Conservation (phyloP, 2,113 vertebrate genomes). For the Poeciliopsis retropinna region DNA sequence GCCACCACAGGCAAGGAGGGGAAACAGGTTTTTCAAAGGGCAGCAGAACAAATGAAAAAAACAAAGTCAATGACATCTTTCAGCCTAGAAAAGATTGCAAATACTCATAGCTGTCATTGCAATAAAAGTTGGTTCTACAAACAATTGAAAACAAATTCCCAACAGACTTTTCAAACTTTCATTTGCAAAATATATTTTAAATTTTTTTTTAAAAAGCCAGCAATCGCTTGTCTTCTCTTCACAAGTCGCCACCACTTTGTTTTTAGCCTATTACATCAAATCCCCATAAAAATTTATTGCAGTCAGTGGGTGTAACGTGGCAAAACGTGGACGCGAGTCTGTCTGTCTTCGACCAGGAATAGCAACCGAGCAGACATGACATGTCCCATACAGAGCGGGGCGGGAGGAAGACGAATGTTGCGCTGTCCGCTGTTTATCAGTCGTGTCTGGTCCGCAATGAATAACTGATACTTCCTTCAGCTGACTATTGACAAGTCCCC, state of each 20-base stretch:
- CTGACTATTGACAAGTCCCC: slow-evolving; percentile 26
- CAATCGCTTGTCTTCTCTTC: neutral
- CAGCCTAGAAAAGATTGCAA: no score
- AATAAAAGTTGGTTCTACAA: neutral
- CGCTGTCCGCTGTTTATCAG: slow-evolving; percentile 13
- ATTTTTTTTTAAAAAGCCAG: neutral
- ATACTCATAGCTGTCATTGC: neutral
- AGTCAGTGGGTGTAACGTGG: neutral
- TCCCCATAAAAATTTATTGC: neutral
- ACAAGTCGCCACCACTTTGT: neutral
- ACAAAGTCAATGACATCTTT: no score
- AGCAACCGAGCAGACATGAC: slow-evolving; percentile 5
- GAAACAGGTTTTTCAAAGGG: neutral
- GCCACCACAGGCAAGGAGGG: no score
- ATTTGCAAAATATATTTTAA: neutral
- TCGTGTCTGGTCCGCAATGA: slow-evolving; percentile 32
- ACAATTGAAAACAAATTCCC: neutral
- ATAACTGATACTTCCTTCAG: slow-evolving; percentile 48
- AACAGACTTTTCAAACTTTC: neutral
- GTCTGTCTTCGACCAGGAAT: neutral
- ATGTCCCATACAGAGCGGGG: slow-evolving; percentile 11
- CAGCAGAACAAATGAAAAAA: neutral
- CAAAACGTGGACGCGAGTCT: neutral
- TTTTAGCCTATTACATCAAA: neutral
- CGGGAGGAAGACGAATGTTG: slow-evolving; percentile 32